Conservation (phyloP, 92 coral and sea anemone genomes). For the Palythoa heliodiscus region DNA sequence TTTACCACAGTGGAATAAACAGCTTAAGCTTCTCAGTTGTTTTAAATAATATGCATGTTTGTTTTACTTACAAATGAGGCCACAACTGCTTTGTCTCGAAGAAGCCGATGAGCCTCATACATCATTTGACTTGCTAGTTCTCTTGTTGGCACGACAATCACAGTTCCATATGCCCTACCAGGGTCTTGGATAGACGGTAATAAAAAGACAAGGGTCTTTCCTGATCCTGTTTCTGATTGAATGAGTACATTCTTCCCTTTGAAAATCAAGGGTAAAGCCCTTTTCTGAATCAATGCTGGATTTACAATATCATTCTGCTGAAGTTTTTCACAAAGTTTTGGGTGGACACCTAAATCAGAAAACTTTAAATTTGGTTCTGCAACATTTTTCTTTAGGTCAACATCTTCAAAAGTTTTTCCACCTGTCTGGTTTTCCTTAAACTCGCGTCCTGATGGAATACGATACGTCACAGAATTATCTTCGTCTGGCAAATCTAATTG, state of each 20-base stretch:
- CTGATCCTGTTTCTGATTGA: conserved; percentile 90
- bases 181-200: conserved; percentile 86
- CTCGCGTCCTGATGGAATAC: conserved; percentile 61
- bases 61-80: conserved; percentile 79
- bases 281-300: conserved; percentile 73
- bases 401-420: not conserved
- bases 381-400: conserved; percentile 15
- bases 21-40: too few species aligned
- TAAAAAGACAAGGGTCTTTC: conserved; percentile 80
- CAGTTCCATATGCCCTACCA: conserved; percentile 78
- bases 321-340: conserved; percentile 71
- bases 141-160: conserved; percentile 84
- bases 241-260: conserved; percentile 64
- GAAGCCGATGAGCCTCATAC: conserved; percentile 76
- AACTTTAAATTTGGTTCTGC: conserved; percentile 28
- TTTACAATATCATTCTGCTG: conserved; percentile 47
- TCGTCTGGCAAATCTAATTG: conserved; percentile 62
- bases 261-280: conserved; percentile 65
- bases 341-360: conserved; percentile 71
- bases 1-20: too few species aligned
- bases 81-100: conserved; percentile 74
- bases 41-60: too few species aligned
- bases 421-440: conserved; percentile 3
- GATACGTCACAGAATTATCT: conserved; percentile 57
- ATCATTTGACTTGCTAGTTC: conserved; percentile 89